Conservation (phyloP, 2,797 vertebrate genomes). For the Coccyzus lansbergi region DNA sequence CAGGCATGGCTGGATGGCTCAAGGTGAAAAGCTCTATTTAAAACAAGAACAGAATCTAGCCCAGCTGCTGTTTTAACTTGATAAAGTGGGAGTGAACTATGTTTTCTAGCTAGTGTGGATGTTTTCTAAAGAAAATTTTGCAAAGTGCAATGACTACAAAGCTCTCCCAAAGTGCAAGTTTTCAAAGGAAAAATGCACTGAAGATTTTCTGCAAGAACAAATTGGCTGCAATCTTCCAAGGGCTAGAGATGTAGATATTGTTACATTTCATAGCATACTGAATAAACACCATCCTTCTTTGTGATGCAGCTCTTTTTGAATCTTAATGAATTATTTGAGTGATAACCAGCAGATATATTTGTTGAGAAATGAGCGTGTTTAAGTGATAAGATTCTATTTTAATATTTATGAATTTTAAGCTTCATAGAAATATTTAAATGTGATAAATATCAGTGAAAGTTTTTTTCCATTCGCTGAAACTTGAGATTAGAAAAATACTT, state of each 20-base stretch:
- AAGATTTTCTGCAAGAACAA: not conserved
- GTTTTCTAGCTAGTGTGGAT: not conserved
- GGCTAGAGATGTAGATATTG: not conserved
- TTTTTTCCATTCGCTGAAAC: not conserved
- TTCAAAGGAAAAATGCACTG: not conserved
- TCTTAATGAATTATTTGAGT: constrained; percentile 25
- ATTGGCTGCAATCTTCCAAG: not conserved
- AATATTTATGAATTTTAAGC: constrained; percentile 59
- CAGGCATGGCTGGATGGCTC: accelerated
- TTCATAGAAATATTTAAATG: not conserved
- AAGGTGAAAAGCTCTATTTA: not conserved
- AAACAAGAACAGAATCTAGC: not conserved
- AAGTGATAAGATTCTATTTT: constrained; percentile 25
- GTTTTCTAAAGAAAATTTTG: not conserved
- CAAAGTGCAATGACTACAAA: not conserved
- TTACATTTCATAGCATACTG: not conserved
- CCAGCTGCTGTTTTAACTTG: not conserved
- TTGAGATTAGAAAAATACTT: constrained; percentile 28
- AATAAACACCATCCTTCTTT: not conserved
- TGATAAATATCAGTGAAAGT: constrained; percentile 20
- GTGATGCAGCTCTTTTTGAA: constrained; percentile 25
- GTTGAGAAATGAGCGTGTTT: not conserved
- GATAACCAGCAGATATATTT: constrained; percentile 46
- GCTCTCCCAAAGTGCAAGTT: not conserved
- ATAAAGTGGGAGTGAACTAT: not conserved